A percentile compares a stretch with the other conserved stretches of the same genome.
phyloP scores from a whole-genome alignment of 2,888 invertebrate species.

The Polymixis flavicincta region DNA sequence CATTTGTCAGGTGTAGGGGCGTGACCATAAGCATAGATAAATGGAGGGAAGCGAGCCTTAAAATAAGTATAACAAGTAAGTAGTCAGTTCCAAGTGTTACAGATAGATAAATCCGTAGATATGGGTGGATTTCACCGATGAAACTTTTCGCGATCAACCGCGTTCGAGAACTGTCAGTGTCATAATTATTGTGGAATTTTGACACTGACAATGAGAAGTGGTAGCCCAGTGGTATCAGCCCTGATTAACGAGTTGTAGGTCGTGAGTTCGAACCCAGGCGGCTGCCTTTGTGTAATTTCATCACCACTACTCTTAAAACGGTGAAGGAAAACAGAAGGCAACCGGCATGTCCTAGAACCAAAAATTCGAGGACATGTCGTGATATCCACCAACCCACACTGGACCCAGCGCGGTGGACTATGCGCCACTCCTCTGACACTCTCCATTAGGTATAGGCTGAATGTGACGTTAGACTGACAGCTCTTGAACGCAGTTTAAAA shows the following conservation, averaged over 20 bases:
- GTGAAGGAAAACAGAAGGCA: no score
- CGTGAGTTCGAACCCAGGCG: no score
- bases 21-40: conserved; percentile 29
- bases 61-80: conserved; percentile 23
- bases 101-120: conserved; percentile 25
- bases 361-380: no score
- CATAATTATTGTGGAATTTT: neutral
- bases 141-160: neutral
- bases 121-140: conserved; percentile 3
- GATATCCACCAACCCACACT: no score
- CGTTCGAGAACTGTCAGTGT: neutral
- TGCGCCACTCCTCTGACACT: no score
- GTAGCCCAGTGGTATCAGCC: no score
- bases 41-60: conserved; percentile 56
- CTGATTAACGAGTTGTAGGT: no score
- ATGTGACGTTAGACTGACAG: neutral
- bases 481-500: neutral
- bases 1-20: neutral
- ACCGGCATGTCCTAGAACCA: no score
- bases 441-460: no score
- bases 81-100: conserved; percentile 38
- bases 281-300: no score
- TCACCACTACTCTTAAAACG: no score
- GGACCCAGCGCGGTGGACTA: no score
- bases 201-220: neutral